Conservation (phyloP, 2,888 invertebrate genomes). For the Drosophila fungiperda region DNA sequence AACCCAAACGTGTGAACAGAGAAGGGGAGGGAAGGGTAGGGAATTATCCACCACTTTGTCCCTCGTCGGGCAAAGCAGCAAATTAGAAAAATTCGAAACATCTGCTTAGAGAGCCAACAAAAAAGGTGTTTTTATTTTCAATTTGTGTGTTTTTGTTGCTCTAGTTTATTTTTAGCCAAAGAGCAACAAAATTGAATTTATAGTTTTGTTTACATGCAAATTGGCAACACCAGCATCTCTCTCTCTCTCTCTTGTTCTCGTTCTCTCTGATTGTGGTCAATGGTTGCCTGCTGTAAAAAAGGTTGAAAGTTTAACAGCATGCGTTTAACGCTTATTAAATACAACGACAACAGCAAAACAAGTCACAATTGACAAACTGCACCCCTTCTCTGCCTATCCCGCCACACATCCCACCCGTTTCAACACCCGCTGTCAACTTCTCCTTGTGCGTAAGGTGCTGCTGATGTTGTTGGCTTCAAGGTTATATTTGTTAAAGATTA, state of each 20-base stretch:
- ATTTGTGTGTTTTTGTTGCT: conserved; percentile 36
- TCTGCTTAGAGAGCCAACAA: conserved; percentile 42
- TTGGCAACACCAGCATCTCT: conserved; percentile 48
- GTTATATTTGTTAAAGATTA: conserved; percentile 80
- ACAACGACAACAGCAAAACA: conserved; percentile 31
- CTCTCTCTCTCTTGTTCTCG: not conserved
- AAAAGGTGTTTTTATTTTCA: conserved; percentile 66
- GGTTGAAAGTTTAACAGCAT: conserved; percentile 60
- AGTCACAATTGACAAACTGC: conserved; percentile 3
- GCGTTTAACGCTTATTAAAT: conserved; percentile 50
- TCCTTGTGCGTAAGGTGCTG: conserved; percentile 6
- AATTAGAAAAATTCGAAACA: conserved; percentile 60
- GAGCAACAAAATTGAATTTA: conserved; percentile 57
- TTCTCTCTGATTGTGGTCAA: conserved; percentile 47
- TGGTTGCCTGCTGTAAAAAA: conserved; percentile 52
- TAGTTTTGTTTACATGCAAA: conserved; percentile 76
- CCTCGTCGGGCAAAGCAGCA: conserved; percentile 14
- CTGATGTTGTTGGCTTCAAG: conserved; percentile 51
- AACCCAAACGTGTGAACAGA: conserved; percentile 37
- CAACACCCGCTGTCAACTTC: not conserved
- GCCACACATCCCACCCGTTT: not conserved
- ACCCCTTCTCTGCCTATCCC: not conserved
- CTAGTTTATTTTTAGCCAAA: conserved; percentile 61
- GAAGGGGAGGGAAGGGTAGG: conserved; percentile 1
- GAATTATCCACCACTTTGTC: conserved; percentile 5